Evolutionary conservation across 92 coral and sea anemone species (phyloP).

Genomic region (Ricordea florida): DNA sequence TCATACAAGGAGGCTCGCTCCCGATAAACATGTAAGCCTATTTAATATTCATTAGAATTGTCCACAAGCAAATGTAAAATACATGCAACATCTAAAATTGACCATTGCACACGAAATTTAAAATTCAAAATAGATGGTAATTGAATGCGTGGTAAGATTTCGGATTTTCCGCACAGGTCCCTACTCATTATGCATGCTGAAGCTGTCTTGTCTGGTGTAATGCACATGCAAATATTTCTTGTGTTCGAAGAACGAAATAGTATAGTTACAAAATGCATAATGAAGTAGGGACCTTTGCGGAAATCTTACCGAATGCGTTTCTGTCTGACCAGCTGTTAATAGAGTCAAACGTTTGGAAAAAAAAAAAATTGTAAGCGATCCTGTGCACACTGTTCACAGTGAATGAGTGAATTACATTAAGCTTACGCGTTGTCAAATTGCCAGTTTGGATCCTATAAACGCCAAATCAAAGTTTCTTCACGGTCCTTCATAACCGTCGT

Average conservation of each 20-base stretch:
- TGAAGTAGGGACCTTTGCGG: too few relatives aligned
- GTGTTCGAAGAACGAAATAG: too few relatives aligned
- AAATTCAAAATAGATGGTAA: conserved; percentile 6
- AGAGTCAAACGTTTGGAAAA: background rate
- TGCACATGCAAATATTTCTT: too few relatives aligned
- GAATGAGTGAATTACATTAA: background rate
- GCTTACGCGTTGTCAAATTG: conserved; percentile 6
- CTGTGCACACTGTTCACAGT: background rate
- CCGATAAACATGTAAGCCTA: background rate
- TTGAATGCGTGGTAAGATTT: too few relatives aligned
- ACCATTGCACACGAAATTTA: conserved; percentile 6
- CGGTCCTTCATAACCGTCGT: conserved; percentile 12
- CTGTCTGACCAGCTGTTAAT: conserved; percentile 15
- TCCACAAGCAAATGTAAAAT: conserved; percentile 6
- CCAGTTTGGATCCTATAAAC: conserved; percentile 17
- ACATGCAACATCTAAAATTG: conserved; percentile 13
- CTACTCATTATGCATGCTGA: too few relatives aligned
- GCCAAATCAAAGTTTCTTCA: conserved; percentile 13
- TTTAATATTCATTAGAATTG: background rate
- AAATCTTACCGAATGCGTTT: too few relatives aligned
- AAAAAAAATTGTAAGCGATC: conserved; percentile 6
- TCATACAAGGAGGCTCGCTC: conserved; percentile 12
- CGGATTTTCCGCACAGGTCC: too few relatives aligned
- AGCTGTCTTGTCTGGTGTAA: too few relatives aligned
- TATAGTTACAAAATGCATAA: too few relatives aligned